These are phyloP conservation scores for Hippocampus barbouri DNA, from an alignment of 2,113 vertebrate genomes.

Conservation along the genomic window DNA sequence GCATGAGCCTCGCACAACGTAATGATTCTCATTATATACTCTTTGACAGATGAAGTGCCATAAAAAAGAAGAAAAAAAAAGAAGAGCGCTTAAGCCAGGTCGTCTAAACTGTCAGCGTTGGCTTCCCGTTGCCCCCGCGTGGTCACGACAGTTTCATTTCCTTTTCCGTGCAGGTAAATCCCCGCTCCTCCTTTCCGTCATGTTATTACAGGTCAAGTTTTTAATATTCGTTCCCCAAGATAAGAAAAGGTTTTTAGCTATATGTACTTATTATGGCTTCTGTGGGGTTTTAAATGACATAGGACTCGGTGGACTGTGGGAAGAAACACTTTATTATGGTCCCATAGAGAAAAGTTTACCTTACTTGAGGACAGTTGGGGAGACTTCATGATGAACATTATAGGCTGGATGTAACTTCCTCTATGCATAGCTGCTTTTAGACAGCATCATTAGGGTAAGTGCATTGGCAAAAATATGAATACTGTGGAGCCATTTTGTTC, in stretches of 20 bases:
- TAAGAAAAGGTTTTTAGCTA: slow-evolving; percentile 2
- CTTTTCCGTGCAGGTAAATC: slow-evolving; percentile 37
- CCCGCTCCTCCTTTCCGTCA: slow-evolving; percentile 6
- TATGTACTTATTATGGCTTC: slow-evolving; percentile 13
- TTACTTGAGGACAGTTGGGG: neutral
- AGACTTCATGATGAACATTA: neutral
- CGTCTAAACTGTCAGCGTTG: slow-evolving; percentile 45
- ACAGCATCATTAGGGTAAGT: neutral
- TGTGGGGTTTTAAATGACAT: slow-evolving; percentile 11
- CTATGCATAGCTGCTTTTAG: neutral
- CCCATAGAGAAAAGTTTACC: neutral
- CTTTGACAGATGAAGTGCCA: slow-evolving; percentile 25
- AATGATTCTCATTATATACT: slow-evolving; percentile 43
- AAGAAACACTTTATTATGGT: slow-evolving; percentile 4
- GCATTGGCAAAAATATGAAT: neutral
- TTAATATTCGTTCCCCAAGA: slow-evolving; percentile 20
- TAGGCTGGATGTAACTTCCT: neutral
- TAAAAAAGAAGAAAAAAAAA: neutral
- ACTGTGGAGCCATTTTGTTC: neutral
- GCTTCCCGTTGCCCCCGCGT: slow-evolving; percentile 20
- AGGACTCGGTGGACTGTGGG: neutral
- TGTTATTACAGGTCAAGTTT: slow-evolving; percentile 5
- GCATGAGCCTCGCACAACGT: slow-evolving; percentile 30
- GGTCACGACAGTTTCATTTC: slow-evolving; percentile 39
- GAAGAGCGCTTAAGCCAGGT: slow-evolving; percentile 19